Conservation (phyloP, 2,113 vertebrate genomes). For the Lepisosteus osseus region DNA sequence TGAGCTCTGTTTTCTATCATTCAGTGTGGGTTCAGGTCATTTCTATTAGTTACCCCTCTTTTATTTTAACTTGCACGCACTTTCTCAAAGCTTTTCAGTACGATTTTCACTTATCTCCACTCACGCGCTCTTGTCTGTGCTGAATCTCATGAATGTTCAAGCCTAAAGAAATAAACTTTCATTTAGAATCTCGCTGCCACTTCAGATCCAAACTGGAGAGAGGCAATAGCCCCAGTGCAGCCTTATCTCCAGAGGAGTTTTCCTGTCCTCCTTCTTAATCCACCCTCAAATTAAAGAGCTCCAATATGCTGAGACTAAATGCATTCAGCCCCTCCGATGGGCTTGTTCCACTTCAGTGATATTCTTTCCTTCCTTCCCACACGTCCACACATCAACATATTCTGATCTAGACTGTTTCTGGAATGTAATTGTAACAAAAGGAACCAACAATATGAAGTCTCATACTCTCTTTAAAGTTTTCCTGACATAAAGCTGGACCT, state of each 20-base stretch:
- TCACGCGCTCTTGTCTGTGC: not conserved
- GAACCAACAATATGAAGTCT: not conserved
- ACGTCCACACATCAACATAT: not conserved
- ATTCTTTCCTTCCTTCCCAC: not conserved
- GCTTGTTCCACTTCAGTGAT: constrained; percentile 4
- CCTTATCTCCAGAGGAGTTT: constrained; percentile 18
- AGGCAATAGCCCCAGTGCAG: not conserved
- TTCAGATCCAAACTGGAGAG: not conserved
- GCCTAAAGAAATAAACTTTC: not conserved
- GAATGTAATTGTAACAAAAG: not conserved
- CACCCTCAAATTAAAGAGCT: not conserved
- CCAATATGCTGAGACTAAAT: not conserved
- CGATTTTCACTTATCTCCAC: not conserved
- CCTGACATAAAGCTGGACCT: too few species aligned
- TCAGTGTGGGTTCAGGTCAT: not conserved
- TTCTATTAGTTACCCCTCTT: constrained; percentile 1
- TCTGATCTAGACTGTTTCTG: not conserved
- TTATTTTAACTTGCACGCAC: constrained; percentile 1
- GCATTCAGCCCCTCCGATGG: not conserved
- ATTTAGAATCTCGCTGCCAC: not conserved
- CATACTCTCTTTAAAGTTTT: too few species aligned
- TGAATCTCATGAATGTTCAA: not conserved
- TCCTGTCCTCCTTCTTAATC: not conserved
- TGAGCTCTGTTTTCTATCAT: constrained; percentile 16
- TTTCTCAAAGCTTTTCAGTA: not conserved